Conservation (phyloP, 2,888 invertebrate genomes). For the Calliphora vomitoria region DNA sequence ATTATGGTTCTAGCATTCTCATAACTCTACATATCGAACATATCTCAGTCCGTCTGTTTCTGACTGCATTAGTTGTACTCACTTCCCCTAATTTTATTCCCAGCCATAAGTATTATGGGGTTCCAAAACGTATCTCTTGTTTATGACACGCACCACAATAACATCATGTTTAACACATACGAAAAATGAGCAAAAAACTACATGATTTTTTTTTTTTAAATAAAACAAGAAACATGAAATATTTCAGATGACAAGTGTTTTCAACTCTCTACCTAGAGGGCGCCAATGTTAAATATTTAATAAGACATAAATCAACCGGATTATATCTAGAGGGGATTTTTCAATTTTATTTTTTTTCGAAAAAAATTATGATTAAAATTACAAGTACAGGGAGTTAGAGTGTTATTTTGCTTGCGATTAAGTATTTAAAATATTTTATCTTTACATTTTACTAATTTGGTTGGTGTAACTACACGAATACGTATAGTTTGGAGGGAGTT, state of each 20-base stretch:
- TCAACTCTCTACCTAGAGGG: conserved; percentile 70
- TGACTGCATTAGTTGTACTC: not conserved
- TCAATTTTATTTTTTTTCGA: conserved; percentile 16
- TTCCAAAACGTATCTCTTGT: conserved; percentile 47
- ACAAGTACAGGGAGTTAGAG: not conserved
- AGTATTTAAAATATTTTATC: conserved; percentile 13
- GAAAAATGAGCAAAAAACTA: conserved; percentile 18
- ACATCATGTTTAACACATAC: conserved; percentile 68
- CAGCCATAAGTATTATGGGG: conserved; percentile 48
- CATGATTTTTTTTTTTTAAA: not conserved
- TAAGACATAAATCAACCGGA: conserved; percentile 69
- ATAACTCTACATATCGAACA: not conserved
- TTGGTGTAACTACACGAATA: not conserved
- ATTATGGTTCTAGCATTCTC: conserved; percentile 6
- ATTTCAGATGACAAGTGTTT: conserved; percentile 72
- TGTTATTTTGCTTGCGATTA: conserved; percentile 5
- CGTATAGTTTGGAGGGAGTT: not conserved
- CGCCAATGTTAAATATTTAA: conserved; percentile 73
- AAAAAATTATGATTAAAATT: conserved; percentile 21
- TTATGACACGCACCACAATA: conserved; percentile 70
- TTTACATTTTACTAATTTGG: conserved; percentile 17
- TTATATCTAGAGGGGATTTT: conserved; percentile 51
- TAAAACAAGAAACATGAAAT: conserved; percentile 61
- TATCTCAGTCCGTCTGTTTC: not conserved
- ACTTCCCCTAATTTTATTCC: conserved; percentile 52